These are phyloP conservation scores for Falco peregrinus DNA, from an alignment of 2,797 vertebrate genomes.

Conservation along the genomic window DNA sequence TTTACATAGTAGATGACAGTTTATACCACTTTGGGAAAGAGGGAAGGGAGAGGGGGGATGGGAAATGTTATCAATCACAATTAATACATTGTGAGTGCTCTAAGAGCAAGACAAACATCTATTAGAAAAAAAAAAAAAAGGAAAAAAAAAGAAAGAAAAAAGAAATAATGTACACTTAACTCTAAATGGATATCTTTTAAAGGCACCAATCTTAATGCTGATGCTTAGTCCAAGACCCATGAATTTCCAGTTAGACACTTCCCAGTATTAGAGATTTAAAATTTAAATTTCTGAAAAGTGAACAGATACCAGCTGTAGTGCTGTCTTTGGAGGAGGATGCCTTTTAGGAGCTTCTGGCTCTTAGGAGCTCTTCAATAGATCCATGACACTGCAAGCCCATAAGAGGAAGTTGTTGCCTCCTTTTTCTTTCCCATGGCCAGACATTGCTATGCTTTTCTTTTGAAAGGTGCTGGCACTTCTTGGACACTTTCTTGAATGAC, in stretches of 20 bases:
- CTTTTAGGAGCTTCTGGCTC: background rate
- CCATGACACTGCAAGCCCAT: background rate
- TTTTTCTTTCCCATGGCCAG: background rate
- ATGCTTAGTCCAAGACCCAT: background rate
- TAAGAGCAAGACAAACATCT: background rate
- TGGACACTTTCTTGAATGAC: background rate
- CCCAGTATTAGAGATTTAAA: background rate
- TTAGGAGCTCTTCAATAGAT: background rate
- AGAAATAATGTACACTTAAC: background rate
- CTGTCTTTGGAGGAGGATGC: background rate
- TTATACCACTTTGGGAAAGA: background rate
- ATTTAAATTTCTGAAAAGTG: background rate
- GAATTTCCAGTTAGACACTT: background rate
- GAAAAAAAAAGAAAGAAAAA: background rate
- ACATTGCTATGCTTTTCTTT: background rate
- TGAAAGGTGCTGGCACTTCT: background rate
- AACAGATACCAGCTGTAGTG: background rate
- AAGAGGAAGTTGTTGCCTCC: background rate
- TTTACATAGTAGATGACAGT: background rate
- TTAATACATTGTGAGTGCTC: background rate
- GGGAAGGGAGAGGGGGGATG: fast-evolving
- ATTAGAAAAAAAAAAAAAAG: background rate
- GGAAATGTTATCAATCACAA: background rate
- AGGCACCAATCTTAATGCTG: background rate
- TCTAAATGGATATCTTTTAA: background rate